phyloP scores from a whole-genome alignment of 64 coral and sea anemone species.

The Montipora efflorescens region DNA sequence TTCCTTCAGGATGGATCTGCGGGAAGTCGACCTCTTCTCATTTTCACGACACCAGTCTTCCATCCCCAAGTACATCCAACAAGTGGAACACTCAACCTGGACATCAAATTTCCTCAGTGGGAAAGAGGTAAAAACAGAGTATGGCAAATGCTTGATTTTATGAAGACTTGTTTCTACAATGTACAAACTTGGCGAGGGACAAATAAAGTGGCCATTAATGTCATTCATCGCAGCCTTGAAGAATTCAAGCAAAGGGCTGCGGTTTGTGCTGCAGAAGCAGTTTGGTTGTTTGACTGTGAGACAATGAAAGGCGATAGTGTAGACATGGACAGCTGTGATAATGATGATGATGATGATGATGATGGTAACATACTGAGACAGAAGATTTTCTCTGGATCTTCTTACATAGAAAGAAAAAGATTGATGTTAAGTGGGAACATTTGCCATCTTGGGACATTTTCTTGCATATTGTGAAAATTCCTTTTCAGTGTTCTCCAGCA shows the following conservation, averaged over 20 bases:
- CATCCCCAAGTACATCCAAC: conserved; percentile 89
- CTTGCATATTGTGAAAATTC: neutral
- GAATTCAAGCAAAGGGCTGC: conserved; percentile 64
- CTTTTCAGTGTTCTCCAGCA: no score
- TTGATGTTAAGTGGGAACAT: conserved; percentile 35
- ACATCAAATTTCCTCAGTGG: conserved; percentile 69
- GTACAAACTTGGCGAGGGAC: conserved; percentile 83
- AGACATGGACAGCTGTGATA: neutral
- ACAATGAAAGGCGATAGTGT: neutral
- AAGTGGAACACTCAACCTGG: conserved; percentile 82
- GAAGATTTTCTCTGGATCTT: conserved; percentile 22
- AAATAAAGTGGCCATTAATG: conserved; percentile 78
- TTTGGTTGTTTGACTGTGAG: conserved; percentile 48
- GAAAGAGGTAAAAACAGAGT: conserved; percentile 76
- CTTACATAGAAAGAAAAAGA: conserved; percentile 60
- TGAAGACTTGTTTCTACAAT: conserved; percentile 95
- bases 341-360: conserved; percentile 19
- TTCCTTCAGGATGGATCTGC: conserved; percentile 92
- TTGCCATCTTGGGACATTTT: neutral
- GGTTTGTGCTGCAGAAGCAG: conserved; percentile 32
- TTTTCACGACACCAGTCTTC: conserved; percentile 89
- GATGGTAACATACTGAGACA: conserved; percentile 75
- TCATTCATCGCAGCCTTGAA: conserved; percentile 50
- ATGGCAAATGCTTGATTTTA: conserved; percentile 86
- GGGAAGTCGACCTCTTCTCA: conserved; percentile 78